phyloP scores from a whole-genome alignment of 2,797 vertebrate species.

The Enteromius trimaculatus region DNA sequence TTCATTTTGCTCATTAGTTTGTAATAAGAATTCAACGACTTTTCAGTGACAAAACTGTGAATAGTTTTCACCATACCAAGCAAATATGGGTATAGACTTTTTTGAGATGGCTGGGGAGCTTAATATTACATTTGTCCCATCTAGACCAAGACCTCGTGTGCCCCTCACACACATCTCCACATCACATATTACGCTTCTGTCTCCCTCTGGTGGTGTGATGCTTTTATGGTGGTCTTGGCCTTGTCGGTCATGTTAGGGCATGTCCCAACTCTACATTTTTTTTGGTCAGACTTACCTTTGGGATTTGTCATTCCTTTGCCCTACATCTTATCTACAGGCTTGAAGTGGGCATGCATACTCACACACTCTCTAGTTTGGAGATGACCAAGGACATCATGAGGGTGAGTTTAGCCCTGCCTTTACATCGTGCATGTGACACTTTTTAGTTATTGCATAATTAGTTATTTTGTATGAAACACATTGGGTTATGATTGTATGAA shows the following conservation, averaged over 20 bases:
- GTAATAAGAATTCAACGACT: no score
- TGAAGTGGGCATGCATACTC: neutral
- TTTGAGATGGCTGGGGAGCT: no score
- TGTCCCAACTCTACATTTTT: conserved; percentile 16
- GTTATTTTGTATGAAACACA: neutral
- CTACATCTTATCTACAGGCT: neutral
- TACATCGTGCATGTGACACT: neutral
- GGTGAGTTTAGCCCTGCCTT: neutral
- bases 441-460: neutral
- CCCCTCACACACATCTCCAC: no score
- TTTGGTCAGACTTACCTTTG: neutral
- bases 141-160: neutral
- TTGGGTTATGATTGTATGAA: neutral
- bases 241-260: conserved; percentile 34
- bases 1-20: no score
- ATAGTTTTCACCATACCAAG: no score
- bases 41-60: no score
- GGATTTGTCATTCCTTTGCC: neutral
- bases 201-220: conserved; percentile 29
- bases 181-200: neutral
- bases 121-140: no score
- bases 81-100: no score
- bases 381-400: neutral
- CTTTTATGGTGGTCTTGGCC: neutral
- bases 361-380: neutral